These are phyloP conservation scores for Coccyzus lansbergi DNA, from an alignment of 2,797 vertebrate genomes.

Conservation along the genomic window DNA sequence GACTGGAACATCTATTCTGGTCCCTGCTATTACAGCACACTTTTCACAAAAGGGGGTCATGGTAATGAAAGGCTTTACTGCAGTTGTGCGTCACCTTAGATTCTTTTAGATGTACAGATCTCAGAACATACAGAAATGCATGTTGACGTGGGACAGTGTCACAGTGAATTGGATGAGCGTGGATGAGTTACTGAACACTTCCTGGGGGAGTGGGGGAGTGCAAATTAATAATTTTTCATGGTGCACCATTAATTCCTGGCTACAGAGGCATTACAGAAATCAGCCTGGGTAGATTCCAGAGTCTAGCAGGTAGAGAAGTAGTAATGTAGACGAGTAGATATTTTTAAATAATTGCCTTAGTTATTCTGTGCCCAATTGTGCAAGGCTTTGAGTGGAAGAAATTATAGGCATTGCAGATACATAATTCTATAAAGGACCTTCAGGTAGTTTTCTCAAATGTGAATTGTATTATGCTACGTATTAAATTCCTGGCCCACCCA, in stretches of 20 bases:
- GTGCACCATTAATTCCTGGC: not conserved
- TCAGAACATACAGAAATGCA: not conserved
- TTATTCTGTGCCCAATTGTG: not conserved
- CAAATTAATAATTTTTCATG: not conserved
- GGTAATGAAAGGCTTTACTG: not conserved
- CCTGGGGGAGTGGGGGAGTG: not conserved
- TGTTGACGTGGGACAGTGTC: not conserved
- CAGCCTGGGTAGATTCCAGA: not conserved
- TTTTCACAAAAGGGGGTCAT: not conserved
- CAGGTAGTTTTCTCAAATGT: not conserved
- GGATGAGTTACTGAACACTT: not conserved
- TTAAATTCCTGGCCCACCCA: not conserved
- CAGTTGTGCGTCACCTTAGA: not conserved
- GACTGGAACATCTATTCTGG: slow-evolving; percentile 1
- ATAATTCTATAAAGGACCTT: not conserved
- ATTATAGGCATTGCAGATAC: not conserved
- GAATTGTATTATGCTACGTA: not conserved
- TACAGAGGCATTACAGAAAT: not conserved
- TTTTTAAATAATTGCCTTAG: not conserved
- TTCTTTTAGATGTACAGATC: not conserved
- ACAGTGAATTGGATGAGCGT: not conserved
- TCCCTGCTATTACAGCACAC: not conserved
- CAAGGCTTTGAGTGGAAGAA: not conserved
- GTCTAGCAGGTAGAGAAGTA: not conserved
- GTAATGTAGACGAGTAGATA: not conserved